These are phyloP conservation scores for Aurelia sp. DNA, from an alignment of 30 jellyfish, hydroid and myxozoan species.

Conservation along the genomic window DNA sequence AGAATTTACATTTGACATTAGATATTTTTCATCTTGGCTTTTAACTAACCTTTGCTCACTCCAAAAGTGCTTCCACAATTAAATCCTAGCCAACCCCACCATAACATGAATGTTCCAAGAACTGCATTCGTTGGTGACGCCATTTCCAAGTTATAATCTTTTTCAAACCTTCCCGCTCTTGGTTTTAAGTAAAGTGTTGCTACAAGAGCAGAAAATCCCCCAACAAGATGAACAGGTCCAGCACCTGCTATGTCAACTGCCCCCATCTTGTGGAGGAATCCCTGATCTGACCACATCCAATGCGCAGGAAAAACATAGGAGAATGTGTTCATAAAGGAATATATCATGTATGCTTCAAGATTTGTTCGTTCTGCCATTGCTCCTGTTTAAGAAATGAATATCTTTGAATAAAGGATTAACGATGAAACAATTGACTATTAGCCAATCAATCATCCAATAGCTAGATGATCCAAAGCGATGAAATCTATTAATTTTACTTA, in stretches of 20 bases:
- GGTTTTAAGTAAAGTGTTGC: conserved; percentile 81
- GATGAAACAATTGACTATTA: too few species aligned
- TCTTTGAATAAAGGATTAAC: too few species aligned
- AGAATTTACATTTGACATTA: neutral
- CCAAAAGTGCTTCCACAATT: conserved; percentile 92
- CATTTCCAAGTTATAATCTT: conserved; percentile 6
- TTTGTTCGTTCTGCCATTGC: conserved; percentile 94
- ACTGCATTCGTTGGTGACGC: conserved; percentile 84
- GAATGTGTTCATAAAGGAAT: conserved; percentile 68
- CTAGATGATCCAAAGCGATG: too few species aligned
- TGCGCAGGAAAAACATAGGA: conserved; percentile 84
- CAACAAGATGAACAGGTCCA: conserved; percentile 88
- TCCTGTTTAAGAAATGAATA: conserved; percentile 16
- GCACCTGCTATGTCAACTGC: conserved; percentile 91
- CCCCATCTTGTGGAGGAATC: conserved; percentile 69
- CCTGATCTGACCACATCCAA: conserved; percentile 86
- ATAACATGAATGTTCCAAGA: conserved; percentile 85
- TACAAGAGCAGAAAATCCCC: conserved; percentile 80
- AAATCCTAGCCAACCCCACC: conserved; percentile 98
- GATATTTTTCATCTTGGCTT: neutral
- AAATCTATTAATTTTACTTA: too few species aligned
- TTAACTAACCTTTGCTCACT: conserved; percentile 70
- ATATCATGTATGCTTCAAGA: conserved; percentile 74
- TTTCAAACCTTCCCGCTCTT: conserved; percentile 55
- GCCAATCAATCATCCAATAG: too few species aligned